A percentile compares a stretch with the other conserved stretches of the same genome.
phyloP scores from a whole-genome alignment of 2,888 invertebrate species.

The Eucera pruinosa region DNA sequence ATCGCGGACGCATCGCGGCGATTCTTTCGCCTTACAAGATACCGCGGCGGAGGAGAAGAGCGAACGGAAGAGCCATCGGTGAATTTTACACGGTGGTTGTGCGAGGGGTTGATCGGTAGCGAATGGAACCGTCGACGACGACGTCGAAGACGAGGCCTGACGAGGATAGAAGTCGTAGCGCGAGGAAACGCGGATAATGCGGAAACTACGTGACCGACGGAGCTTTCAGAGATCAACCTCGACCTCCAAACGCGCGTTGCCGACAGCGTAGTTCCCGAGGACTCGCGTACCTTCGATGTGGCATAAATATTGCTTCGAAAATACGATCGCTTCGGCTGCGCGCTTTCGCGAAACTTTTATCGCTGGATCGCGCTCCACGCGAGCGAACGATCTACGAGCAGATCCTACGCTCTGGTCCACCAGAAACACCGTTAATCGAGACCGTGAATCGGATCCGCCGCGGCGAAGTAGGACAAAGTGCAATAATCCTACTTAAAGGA shows the following conservation, averaged over 20 bases:
- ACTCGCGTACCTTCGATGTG: background rate
- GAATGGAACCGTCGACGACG: constrained; percentile 19
- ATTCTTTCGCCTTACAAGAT: too few species aligned
- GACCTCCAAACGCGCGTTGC: constrained; percentile 55
- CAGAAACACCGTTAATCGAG: too few species aligned
- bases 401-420: constrained; percentile 24
- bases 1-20: too few species aligned
- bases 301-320: background rate
- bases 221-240: constrained; percentile 55
- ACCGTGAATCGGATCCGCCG: constrained; percentile 61
- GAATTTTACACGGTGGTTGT: too few species aligned
- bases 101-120: background rate
- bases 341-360: background rate
- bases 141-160: constrained; percentile 53
- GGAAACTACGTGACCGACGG: constrained; percentile 70
- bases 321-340: background rate
- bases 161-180: constrained; percentile 30
- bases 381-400: too few species aligned
- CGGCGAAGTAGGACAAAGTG: constrained; percentile 53
- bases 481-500: constrained; percentile 55
- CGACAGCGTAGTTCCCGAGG: constrained; percentile 16
- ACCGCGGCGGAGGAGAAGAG: too few species aligned
- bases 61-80: too few species aligned
- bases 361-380: too few species aligned
- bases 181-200: constrained; percentile 60